phyloP scores from a whole-genome alignment of 2,797 vertebrate genomes.

The Thripadectes ignobilis region DNA sequence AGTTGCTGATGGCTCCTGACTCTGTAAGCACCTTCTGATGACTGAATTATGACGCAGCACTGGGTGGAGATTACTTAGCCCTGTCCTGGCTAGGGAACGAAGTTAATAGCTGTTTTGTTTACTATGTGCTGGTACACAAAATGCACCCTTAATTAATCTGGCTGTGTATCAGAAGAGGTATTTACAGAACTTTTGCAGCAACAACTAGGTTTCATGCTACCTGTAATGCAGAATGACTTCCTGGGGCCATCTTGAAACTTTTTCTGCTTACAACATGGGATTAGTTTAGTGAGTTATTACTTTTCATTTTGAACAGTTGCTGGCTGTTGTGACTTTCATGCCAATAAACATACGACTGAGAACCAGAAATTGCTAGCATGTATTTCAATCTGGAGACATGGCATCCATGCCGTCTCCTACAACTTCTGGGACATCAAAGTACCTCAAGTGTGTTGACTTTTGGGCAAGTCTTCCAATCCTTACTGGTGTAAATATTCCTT shows the following conservation, averaged over 20 bases:
- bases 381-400: background rate
- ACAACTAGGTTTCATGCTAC: background rate
- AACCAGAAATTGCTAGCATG: background rate
- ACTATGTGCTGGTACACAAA: background rate
- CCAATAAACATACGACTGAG: background rate
- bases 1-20: slow-evolving; percentile 12
- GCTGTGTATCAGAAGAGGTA: background rate
- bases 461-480: background rate
- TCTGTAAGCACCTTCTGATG: slow-evolving; percentile 31
- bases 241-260: background rate
- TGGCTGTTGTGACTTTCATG: background rate
- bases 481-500: background rate
- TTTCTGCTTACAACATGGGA: background rate
- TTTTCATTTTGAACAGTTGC: background rate
- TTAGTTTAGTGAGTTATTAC: background rate
- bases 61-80: background rate
- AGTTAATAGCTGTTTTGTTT: background rate
- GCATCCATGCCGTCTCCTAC: background rate
- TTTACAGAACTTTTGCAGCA: background rate
- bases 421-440: background rate
- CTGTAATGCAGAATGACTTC: background rate
- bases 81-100: background rate
- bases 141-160: background rate
- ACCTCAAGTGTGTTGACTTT: background rate
- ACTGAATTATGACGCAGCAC: slow-evolving; percentile 50